A percentile compares a stretch with the other conserved stretches of the same genome.
phyloP scores from a whole-genome alignment of 2,888 invertebrate species.

The Acholoe squamosa region DNA sequence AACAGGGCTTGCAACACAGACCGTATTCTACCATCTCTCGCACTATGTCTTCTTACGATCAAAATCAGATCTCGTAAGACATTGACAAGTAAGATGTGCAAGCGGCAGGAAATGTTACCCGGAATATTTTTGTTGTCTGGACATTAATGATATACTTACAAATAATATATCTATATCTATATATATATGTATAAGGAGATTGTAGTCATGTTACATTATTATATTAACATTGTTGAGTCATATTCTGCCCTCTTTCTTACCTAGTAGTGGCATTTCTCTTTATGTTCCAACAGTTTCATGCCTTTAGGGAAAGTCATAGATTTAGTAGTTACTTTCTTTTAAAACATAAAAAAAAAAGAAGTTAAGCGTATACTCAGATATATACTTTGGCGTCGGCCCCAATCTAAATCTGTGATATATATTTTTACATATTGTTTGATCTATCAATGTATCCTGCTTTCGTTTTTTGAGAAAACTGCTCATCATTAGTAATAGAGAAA shows the following conservation, averaged over 20 bases:
- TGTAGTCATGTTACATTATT: neutral
- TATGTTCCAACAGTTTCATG: neutral
- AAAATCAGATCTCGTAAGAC: neutral
- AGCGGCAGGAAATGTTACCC: neutral
- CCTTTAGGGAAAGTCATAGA: neutral
- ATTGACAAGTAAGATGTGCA: neutral
- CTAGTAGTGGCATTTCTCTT: neutral
- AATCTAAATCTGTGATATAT: conserved; percentile 39
- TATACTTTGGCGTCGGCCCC: neutral
- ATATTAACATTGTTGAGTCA: neutral
- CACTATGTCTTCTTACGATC: neutral
- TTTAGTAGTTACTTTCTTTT: neutral
- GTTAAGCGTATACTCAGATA: neutral
- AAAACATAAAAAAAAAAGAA: neutral
- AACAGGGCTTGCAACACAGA: neutral
- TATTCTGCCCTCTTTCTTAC: neutral
- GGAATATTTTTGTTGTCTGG: neutral
- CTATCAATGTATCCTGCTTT: neutral
- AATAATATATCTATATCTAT: conserved; percentile 9
- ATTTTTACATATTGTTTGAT: neutral
- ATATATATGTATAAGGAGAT: conserved; percentile 19
- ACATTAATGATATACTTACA: neutral
- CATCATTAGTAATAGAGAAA: neutral
- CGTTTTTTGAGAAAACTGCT: neutral
- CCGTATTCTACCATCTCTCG: neutral